These are phyloP conservation scores for Camptogramma bilineatum DNA, from an alignment of 2,888 invertebrate species.

Conservation along the genomic window DNA sequence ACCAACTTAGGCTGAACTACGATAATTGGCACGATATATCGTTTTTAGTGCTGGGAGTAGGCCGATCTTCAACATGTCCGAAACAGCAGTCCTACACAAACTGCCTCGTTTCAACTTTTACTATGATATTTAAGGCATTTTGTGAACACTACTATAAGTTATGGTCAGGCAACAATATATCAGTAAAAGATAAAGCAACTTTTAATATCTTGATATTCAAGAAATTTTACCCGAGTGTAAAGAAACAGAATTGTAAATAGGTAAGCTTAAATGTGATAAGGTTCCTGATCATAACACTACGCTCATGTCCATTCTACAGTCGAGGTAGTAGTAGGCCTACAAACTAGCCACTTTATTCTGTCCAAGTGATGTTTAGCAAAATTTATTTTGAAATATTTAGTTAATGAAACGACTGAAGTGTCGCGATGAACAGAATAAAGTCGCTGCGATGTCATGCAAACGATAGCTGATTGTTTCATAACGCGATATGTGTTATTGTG, in stretches of 20 bases:
- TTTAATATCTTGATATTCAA: constrained; percentile 32
- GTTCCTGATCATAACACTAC: constrained; percentile 29
- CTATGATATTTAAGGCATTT: constrained; percentile 26
- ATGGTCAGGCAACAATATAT: constrained; percentile 34
- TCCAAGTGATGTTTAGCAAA: constrained; percentile 60
- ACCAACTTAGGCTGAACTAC: too few relatives aligned
- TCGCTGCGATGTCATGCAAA: constrained; percentile 63
- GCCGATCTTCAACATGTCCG: constrained; percentile 19
- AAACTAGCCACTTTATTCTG: constrained; percentile 61
- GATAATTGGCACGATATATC: too few relatives aligned
- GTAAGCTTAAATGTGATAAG: constrained; percentile 37
- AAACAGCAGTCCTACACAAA: constrained; percentile 11
- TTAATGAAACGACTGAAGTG: constrained; percentile 73
- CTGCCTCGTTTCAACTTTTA: constrained; percentile 18
- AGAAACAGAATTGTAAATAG: constrained; percentile 32
- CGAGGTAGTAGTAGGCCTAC: constrained; percentile 62
- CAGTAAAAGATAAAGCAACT: constrained; percentile 24
- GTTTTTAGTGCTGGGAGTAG: too few relatives aligned
- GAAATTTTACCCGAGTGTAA: constrained; percentile 23
- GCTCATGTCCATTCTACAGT: constrained; percentile 41
- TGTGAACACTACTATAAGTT: constrained; percentile 30
- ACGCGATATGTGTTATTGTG: constrained; percentile 75
- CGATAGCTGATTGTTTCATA: constrained; percentile 74
- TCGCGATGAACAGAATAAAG: constrained; percentile 64
- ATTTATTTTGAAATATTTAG: constrained; percentile 65